Percentiles rank a stretch among this genome's conserved stretches.
phyloP scores from a whole-genome alignment of 2,888 invertebrate species.

The Apeira syringaria region DNA sequence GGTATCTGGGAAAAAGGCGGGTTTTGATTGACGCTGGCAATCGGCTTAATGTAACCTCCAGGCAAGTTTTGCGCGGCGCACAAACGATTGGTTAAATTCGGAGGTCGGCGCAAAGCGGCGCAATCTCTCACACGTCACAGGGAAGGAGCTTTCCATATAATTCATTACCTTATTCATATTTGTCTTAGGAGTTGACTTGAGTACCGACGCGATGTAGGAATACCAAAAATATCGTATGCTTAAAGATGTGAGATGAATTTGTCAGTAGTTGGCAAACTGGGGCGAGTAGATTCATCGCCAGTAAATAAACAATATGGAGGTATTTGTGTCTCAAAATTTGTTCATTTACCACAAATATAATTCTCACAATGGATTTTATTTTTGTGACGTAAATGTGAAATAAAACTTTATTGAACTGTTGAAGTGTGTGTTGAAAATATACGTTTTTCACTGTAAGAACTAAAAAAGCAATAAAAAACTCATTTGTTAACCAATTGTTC shows the following conservation, averaged over 20 bases:
- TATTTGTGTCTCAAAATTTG: too few relatives aligned
- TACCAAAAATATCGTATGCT: conserved; percentile 34
- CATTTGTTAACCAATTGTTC: too few relatives aligned
- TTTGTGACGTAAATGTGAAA: too few relatives aligned
- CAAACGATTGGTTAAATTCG: conserved; percentile 80
- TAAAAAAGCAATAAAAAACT: too few relatives aligned
- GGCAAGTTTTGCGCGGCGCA: conserved; percentile 76
- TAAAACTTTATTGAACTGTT: too few relatives aligned
- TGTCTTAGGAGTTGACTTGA: conserved; percentile 74
- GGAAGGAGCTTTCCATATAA: conserved; percentile 78
- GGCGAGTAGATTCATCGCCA: conserved; percentile 15
- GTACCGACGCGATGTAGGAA: conserved; percentile 41
- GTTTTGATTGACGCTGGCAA: conserved; percentile 81
- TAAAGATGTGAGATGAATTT: conserved; percentile 31
- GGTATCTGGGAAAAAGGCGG: conserved; percentile 70
- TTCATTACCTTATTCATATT: conserved; percentile 82
- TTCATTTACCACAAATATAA: too few relatives aligned
- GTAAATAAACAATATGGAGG: too few relatives aligned
- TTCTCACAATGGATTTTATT: too few relatives aligned
- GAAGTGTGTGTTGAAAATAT: too few relatives aligned
- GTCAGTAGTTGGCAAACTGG: conserved; percentile 24
- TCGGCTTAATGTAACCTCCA: conserved; percentile 81
- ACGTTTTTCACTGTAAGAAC: too few relatives aligned
- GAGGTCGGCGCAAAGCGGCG: conserved; percentile 80
- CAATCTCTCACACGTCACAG: conserved; percentile 80